Evolutionary conservation across 2,113 vertebrate species (phyloP).

Genomic region (Nerophis ophidion): DNA sequence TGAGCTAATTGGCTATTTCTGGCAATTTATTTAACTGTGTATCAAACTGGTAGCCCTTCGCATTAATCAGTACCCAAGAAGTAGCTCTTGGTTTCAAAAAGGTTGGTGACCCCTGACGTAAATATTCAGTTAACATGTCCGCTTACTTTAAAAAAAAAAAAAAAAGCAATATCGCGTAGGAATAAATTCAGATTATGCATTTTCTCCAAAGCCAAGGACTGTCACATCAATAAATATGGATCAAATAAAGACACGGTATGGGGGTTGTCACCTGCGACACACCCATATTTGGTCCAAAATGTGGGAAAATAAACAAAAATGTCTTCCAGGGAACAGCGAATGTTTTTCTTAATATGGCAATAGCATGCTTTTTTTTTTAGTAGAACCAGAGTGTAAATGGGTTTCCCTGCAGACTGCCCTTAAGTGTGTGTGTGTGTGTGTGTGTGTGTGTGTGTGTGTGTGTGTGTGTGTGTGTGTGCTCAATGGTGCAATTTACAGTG

Average conservation of each 20-base stretch:
- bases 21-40: too few species aligned
- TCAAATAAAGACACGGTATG: slow-evolving; percentile 17
- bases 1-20: too few species aligned
- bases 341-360: slow-evolving; percentile 42
- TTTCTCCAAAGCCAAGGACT: slow-evolving; percentile 55
- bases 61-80: too few species aligned
- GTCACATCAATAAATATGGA: slow-evolving; percentile 1
- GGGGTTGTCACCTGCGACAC: slow-evolving; percentile 15
- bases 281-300: slow-evolving; percentile 20
- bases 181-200: slow-evolving; percentile 19
- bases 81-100: too few species aligned
- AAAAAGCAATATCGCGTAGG: slow-evolving; percentile 24
- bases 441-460: slow-evolving; percentile 41
- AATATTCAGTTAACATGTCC: slow-evolving; percentile 16
- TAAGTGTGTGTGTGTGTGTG: slow-evolving; percentile 34
- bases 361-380: slow-evolving; percentile 46
- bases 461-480: slow-evolving; percentile 60
- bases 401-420: slow-evolving; percentile 45
- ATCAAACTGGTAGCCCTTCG: too few species aligned
- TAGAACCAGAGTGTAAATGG: slow-evolving; percentile 34
- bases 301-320: slow-evolving; percentile 36
- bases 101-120: too few species aligned
- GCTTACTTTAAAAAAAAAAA: slow-evolving; percentile 5
- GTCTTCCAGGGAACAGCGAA: slow-evolving; percentile 60
- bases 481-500: slow-evolving; percentile 62